Percentiles rank a stretch among this genome's conserved stretches.
phyloP scores from a whole-genome alignment of 2,113 vertebrate species.

The Apodemus speciosus region DNA sequence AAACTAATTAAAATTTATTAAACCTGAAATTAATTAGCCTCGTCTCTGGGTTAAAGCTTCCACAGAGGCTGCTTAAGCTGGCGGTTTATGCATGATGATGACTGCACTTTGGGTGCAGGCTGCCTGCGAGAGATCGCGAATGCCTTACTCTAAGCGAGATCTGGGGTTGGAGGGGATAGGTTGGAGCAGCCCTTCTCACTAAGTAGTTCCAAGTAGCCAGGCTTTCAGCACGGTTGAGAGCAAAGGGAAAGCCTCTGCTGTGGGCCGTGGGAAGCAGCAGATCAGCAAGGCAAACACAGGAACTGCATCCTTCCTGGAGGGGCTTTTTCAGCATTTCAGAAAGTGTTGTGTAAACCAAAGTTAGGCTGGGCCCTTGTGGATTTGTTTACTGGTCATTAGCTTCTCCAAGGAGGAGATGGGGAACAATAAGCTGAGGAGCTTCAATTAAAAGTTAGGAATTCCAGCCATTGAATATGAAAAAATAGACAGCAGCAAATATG shows the following conservation, averaged over 20 bases:
- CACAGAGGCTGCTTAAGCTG: background rate
- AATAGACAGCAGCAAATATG: constrained; percentile 6
- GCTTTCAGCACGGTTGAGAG: constrained; percentile 56
- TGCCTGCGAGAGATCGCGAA: too few relatives aligned
- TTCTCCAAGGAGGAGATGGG: constrained; percentile 48
- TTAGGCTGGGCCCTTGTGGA: background rate
- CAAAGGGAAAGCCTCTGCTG: constrained; percentile 50
- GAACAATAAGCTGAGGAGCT: constrained; percentile 50
- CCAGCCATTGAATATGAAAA: constrained; percentile 37
- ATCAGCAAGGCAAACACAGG: background rate
- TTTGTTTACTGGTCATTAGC: constrained; percentile 50
- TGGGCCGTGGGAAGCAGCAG: background rate
- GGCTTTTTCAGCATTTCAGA: background rate
- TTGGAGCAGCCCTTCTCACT: background rate
- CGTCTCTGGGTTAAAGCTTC: background rate
- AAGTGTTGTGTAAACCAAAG: constrained; percentile 61
- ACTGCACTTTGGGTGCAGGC: background rate
- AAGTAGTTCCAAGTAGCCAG: background rate
- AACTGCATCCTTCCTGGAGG: background rate
- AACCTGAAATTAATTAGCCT: background rate
- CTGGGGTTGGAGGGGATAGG: background rate
- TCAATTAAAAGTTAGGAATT: constrained; percentile 64
- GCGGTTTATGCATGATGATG: background rate
- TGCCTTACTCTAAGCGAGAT: background rate
- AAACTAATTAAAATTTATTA: background rate